Evolutionary conservation across 2,888 invertebrate species (phyloP).

Genomic region (Diabrotica balteata): DNA sequence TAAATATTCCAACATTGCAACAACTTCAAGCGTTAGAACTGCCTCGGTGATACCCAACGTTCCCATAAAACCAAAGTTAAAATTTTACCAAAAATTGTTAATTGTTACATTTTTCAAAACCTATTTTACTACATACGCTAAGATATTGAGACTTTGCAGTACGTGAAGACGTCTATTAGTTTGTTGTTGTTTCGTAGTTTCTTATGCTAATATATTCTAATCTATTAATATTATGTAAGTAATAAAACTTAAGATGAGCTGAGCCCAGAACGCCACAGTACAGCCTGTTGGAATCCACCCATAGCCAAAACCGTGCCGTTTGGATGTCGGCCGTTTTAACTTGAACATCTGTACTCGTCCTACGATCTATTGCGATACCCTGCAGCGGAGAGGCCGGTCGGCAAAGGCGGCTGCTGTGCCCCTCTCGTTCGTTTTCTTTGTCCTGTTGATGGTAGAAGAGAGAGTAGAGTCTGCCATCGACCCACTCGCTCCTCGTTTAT

Average conservation of each 20-base stretch:
- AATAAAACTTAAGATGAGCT: neutral
- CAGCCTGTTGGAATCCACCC: slow-evolving; percentile 1
- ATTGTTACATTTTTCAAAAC: too few species aligned
- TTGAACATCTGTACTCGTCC: slow-evolving; percentile 45
- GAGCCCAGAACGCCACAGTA: neutral
- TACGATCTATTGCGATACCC: slow-evolving; percentile 44
- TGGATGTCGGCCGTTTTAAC: slow-evolving; percentile 39
- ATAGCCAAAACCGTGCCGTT: neutral
- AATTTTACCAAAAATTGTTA: too few species aligned
- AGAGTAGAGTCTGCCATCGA: slow-evolving; percentile 37
- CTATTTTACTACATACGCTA: too few species aligned
- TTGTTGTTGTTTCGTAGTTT: too few species aligned
- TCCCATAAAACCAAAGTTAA: too few species aligned
- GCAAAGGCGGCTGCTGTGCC: slow-evolving; percentile 21
- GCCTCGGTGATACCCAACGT: too few species aligned
- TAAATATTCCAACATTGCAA: too few species aligned
- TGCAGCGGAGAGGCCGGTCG: slow-evolving; percentile 23
- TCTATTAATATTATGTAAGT: too few species aligned
- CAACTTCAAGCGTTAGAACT: too few species aligned
- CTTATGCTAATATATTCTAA: too few species aligned
- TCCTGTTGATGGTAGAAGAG: slow-evolving; percentile 36
- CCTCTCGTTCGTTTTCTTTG: slow-evolving; percentile 40
- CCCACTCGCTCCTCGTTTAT: slow-evolving; percentile 36
- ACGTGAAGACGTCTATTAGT: too few species aligned
- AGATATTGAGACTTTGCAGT: too few species aligned